Evolutionary conservation across 1,140 invertebrate species (phyloP), one percentile per base, ranked within the genome.

Genomic region (Apis cerana): DNA sequence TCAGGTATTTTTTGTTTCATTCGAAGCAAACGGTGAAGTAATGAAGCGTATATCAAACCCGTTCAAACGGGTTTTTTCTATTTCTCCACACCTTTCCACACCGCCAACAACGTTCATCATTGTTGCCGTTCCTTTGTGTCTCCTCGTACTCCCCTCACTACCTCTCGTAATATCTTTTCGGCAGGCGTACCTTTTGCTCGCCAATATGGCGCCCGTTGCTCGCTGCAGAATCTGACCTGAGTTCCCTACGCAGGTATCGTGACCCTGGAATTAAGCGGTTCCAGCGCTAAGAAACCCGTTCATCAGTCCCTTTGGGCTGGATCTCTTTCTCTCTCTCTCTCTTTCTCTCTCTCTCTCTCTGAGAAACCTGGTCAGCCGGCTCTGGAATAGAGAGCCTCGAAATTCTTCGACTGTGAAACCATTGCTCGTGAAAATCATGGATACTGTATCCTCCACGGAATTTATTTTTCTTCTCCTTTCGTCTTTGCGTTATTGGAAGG

Each of bases 201-300:
- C 23, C 54, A n/a, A 17, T 54, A n/a, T 61, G 48, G 19, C 23
- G 27, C 23, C 4, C 58, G 12, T 54, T 33, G 50, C 54, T 70
- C 15, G 12, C 12, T 56, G 72, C 78, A 75, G 82, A 86, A 86
- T 86, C 79, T 85, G 83, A 86, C 78, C 85, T 85, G 85, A 56
- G 74, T 64, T 77, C 43, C 85, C 69, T 82, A 68, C 61, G 78
- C 23, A 62, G 85, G 83, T 85, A 86, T 71, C 80, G 59, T 86
- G 83, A 85, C 81, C 88, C 89, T 81, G 79, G 80, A 91, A 91
- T 91, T 91, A 91, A 91, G 90, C 80, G 85, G 88, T 91, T 89
- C 88, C 86, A 90, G 33, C 86, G 85, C 85, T 88, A 80, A 74
- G 85, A 85, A 88, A 86, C 84, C 87, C 80, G 83, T 83, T 88